Evolutionary conservation across 2,113 vertebrate species (phyloP), one percentile per base, ranked within the genome.

Genomic region (Chlorodrepanis virens): DNA sequence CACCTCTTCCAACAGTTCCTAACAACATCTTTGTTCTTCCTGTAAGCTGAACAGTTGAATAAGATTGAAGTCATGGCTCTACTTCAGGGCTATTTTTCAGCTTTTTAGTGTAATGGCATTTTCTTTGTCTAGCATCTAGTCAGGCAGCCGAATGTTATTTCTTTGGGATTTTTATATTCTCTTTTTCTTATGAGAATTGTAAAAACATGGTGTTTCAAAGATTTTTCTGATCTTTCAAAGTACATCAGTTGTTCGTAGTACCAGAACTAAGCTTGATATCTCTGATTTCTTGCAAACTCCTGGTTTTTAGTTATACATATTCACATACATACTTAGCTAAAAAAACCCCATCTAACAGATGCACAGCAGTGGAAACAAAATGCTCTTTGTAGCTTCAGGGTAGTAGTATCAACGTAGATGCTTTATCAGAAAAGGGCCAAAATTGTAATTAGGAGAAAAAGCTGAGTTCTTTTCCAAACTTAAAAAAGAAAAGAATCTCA

Each of bases 201-300:
- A 53, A 88, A 92, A 92, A 59, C 49, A 52, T 80, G 9, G 5
- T 40, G 40, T 88, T 93, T 92, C 85, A 90, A 70, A 83, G 71
- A 54, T 80, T 92, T 83, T 90, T 95, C 63, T 92, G 45, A 86
- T 86, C 71, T 86, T 90, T 31, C 63, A 24, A 83, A 79, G 53
- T 45, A 37, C 42, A 44, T 68, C 47, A 15, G 5, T 83, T 91
- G 35, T 82, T 93, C 77, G 59, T 63, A 70, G 44, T 47, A 54
- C 39, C 35, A 54, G 61, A 54, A 33, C 47, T 53, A 81, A 83
- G 81, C 52, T 70, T 67, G 60, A 87, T 89, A 93, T 87, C 42
- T 64, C 74, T 16, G 9, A 44, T 82, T 93, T 84, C 47, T 63
- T 71, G 27, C 33, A 37, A 35, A 49, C 10, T 57, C 81, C 68